Percentiles rank a stretch among this genome's conserved stretches.
Evolutionary conservation across 2,797 vertebrate species (phyloP).

Genomic region (Melanotaenia maccullochi): DNA sequence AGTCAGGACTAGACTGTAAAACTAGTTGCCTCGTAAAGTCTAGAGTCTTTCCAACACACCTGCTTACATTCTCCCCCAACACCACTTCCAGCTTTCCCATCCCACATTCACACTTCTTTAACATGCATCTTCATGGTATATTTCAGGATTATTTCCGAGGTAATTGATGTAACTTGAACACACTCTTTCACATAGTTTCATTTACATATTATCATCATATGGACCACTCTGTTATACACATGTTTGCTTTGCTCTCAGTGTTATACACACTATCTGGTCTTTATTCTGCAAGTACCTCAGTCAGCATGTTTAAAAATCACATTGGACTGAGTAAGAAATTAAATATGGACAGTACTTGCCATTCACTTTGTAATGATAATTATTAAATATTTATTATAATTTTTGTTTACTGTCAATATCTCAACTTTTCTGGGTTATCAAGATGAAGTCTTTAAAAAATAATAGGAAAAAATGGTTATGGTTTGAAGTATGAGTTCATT

Average conservation of each 20-base stretch:
- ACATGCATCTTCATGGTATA: constrained; percentile 6
- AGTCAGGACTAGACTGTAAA: constrained; percentile 55
- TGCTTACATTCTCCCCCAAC: background rate
- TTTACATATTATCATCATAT: background rate
- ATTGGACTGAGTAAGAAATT: background rate
- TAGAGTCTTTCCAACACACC: constrained; percentile 32
- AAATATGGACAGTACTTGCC: constrained; percentile 5
- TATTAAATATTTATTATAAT: background rate
- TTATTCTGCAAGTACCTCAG: constrained; percentile 16
- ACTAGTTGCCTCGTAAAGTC: constrained; percentile 55
- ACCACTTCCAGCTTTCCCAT: constrained; percentile 1
- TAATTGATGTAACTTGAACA: background rate
- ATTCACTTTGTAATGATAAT: background rate
- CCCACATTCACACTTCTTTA: constrained; percentile 2
- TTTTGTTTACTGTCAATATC: background rate
- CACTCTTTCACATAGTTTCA: background rate
- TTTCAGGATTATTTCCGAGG: background rate
- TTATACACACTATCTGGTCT: background rate
- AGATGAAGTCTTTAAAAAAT: background rate
- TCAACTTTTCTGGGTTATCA: background rate
- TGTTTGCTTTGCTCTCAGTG: background rate
- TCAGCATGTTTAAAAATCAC: background rate
- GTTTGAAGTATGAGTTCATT: background rate
- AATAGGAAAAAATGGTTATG: background rate
- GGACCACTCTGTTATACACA: background rate